A percentile compares a stretch with the other conserved stretches of the same genome.
These are phyloP conservation scores for Polylopha cassiicola DNA, from an alignment of 2,888 invertebrate genomes.

Conservation along the genomic window DNA sequence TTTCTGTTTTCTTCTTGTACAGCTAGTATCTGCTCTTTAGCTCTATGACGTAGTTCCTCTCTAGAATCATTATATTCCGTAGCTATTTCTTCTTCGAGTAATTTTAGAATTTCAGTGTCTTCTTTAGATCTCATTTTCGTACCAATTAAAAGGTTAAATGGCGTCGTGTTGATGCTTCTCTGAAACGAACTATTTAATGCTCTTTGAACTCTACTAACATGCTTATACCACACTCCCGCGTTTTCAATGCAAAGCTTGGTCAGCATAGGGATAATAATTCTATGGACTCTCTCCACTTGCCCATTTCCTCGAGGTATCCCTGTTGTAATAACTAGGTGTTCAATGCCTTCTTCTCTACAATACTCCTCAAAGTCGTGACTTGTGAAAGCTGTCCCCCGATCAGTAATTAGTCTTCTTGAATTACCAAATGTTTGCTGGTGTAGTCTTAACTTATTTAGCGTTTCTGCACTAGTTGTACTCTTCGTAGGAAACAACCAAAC, in stretches of 20 bases:
- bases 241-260: slow-evolving; percentile 37
- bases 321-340: slow-evolving; percentile 32
- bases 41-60: too few species aligned
- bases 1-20: background rate
- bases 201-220: background rate
- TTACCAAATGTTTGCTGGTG: slow-evolving; percentile 39
- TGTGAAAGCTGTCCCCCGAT: slow-evolving; percentile 41
- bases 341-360: slow-evolving; percentile 36
- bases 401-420: slow-evolving; percentile 36
- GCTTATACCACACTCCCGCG: background rate
- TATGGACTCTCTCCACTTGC: slow-evolving; percentile 37
- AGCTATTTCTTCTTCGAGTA: too few species aligned
- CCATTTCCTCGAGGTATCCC: slow-evolving; percentile 39
- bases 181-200: background rate
- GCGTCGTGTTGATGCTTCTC: background rate
- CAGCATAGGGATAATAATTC: slow-evolving; percentile 35
- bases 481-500: slow-evolving; percentile 34
- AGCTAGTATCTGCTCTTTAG: too few species aligned
- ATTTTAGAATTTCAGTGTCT: too few species aligned
- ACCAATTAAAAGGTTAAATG: background rate
- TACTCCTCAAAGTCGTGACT: slow-evolving; percentile 35
- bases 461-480: slow-evolving; percentile 30
- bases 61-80: too few species aligned
- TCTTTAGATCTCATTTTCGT: too few species aligned
- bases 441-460: slow-evolving; percentile 27